A percentile compares a stretch with the other conserved stretches of the same genome.
These are phyloP conservation scores for Typhlomys cinereus DNA, from an alignment of 2,113 vertebrate genomes.

Conservation along the genomic window DNA sequence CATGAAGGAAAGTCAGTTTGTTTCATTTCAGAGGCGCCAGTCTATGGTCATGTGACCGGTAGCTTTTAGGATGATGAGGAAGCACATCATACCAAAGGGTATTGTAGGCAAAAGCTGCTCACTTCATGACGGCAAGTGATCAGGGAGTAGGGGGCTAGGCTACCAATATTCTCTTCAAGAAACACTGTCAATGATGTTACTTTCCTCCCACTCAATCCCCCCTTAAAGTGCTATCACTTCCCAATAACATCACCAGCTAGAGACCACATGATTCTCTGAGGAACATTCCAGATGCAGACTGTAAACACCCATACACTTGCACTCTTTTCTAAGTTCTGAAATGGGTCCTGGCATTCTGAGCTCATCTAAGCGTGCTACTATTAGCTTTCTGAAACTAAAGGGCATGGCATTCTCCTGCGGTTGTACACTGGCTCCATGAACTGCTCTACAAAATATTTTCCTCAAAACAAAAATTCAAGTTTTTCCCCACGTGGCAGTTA, in stretches of 20 bases:
- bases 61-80: not conserved
- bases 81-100: not conserved
- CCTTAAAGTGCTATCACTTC: not conserved
- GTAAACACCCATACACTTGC: not conserved
- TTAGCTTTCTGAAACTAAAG: not conserved
- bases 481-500: not conserved
- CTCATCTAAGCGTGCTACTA: not conserved
- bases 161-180: not conserved
- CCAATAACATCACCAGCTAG: not conserved
- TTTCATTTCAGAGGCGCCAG: not conserved
- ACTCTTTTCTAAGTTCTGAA: not conserved
- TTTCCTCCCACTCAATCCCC: not conserved
- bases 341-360: not conserved
- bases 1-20: not conserved
- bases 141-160: not conserved
- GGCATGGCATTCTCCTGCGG: not conserved
- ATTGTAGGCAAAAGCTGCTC: not conserved
- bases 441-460: not conserved
- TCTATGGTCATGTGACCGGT: no score
- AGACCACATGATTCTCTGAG: not conserved
- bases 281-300: not conserved
- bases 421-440: not conserved
- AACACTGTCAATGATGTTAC: no score
- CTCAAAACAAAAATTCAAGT: not conserved
- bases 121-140: not conserved